phyloP scores from a whole-genome alignment of 2,888 invertebrate genomes.

The Glomeris marginata region DNA sequence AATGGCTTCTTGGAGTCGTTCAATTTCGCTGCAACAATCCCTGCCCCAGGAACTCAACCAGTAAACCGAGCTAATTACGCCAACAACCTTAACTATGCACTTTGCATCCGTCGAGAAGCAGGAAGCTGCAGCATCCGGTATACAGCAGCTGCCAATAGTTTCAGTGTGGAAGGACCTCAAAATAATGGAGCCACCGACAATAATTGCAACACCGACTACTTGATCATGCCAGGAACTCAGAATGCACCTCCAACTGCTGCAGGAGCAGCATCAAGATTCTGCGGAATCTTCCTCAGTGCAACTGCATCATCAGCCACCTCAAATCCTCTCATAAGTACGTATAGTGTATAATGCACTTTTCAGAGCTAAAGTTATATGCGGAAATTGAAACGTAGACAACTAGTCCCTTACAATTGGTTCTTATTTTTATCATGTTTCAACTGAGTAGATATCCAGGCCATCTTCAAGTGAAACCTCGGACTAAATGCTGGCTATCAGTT shows the following conservation, averaged over 20 bases:
- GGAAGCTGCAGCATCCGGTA: constrained; percentile 8
- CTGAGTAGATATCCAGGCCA: background rate
- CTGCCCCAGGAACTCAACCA: background rate
- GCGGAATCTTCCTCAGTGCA: constrained; percentile 9
- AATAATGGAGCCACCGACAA: constrained; percentile 8
- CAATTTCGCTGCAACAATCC: constrained; percentile 11
- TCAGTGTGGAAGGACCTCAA: constrained; percentile 8
- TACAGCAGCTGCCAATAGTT: constrained; percentile 8
- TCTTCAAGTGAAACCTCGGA: too few relatives aligned
- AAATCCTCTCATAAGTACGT: constrained; percentile 10
- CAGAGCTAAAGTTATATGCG: background rate
- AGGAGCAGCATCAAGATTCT: constrained; percentile 1
- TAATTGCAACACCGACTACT: constrained; percentile 11
- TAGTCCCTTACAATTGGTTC: background rate
- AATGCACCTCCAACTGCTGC: constrained; percentile 7
- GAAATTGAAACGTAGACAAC: background rate
- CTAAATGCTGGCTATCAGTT: too few relatives aligned
- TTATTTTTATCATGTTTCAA: background rate
- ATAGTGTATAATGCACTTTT: background rate
- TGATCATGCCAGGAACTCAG: constrained; percentile 12
- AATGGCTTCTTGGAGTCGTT: constrained; percentile 8
- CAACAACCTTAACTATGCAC: constrained; percentile 10
- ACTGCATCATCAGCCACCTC: constrained; percentile 7
- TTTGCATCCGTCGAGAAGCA: constrained; percentile 8
- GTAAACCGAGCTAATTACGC: constrained; percentile 7